phyloP scores from a whole-genome alignment of 2,797 vertebrate genomes.

The Hafferia zeledoni region DNA sequence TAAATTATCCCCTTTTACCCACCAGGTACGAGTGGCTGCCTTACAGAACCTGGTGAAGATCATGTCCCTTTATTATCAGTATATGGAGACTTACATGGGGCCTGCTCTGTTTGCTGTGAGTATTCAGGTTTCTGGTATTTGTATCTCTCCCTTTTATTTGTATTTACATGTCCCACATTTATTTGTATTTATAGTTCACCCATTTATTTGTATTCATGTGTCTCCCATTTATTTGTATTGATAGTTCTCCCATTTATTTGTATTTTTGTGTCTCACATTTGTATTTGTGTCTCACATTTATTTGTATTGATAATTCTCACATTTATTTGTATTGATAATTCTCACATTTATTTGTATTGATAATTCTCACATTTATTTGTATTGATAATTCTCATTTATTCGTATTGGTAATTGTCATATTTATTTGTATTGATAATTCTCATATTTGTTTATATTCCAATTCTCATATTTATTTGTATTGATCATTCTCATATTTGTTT shows the following conservation, averaged over 20 bases:
- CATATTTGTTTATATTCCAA: too few relatives aligned
- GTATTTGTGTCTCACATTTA: too few relatives aligned
- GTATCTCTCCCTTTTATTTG: too few relatives aligned
- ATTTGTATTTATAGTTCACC: not conserved
- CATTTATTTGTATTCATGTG: not conserved
- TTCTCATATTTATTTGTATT: too few relatives aligned
- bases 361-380: not conserved
- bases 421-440: too few relatives aligned
- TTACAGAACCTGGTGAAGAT: slow-evolving; percentile 99
- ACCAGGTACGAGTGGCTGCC: slow-evolving; percentile 93
- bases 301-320: not conserved
- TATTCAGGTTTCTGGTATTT: not conserved
- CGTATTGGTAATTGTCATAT: too few relatives aligned
- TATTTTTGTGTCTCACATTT: too few relatives aligned
- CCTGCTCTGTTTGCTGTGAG: slow-evolving; percentile 96
- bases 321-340: not conserved
- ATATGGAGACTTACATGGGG: slow-evolving; percentile 99
- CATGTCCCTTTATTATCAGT: slow-evolving; percentile 98
- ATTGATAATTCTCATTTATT: not conserved
- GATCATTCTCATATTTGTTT: too few relatives aligned
- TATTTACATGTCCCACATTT: accelerated
- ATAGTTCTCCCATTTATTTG: not conserved
- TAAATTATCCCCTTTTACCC: not conserved
- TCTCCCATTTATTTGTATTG: not conserved
- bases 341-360: not conserved